Percentiles rank a stretch among this genome's conserved stretches.
These are phyloP conservation scores for Ptilodon capucinus DNA, from an alignment of 2,888 invertebrate species.

Conservation along the genomic window DNA sequence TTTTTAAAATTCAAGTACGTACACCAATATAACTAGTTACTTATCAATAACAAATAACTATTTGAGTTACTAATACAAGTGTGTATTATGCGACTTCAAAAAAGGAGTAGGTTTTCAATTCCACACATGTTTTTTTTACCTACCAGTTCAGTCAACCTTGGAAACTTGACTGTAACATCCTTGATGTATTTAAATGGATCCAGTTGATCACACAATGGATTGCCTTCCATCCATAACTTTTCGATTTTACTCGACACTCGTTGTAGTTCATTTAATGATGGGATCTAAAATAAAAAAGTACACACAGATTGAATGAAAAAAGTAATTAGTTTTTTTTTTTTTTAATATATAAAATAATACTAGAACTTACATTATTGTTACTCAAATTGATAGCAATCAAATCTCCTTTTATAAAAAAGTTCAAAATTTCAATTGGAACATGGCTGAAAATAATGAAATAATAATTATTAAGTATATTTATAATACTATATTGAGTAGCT, in stretches of 20 bases:
- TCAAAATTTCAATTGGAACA: conserved; percentile 65
- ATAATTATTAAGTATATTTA: conserved; percentile 1
- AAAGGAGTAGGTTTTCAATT: too few relatives aligned
- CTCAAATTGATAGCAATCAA: conserved; percentile 64
- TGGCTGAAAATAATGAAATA: conserved; percentile 51
- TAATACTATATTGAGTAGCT: neutral
- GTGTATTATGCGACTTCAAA: too few relatives aligned
- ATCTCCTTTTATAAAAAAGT: conserved; percentile 72
- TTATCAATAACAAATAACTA: too few relatives aligned
- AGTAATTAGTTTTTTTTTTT: too few relatives aligned
- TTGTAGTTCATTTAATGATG: conserved; percentile 52
- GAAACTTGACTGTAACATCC: conserved; percentile 59
- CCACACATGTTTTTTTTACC: too few relatives aligned
- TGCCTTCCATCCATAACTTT: conserved; percentile 71
- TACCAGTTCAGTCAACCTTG: conserved; percentile 66
- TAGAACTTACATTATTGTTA: conserved; percentile 69
- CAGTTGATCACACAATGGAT: conserved; percentile 64
- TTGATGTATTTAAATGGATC: conserved; percentile 59
- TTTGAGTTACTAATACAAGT: too few relatives aligned
- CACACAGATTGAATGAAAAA: too few relatives aligned
- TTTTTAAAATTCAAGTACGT: too few relatives aligned
- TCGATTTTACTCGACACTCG: conserved; percentile 71
- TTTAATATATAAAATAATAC: too few relatives aligned
- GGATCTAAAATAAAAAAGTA: conserved; percentile 51
- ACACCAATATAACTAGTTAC: too few relatives aligned